Base-by-base conservation (phyloP, 2,113 vertebrate species). In the Numida meleagris region DNA sequence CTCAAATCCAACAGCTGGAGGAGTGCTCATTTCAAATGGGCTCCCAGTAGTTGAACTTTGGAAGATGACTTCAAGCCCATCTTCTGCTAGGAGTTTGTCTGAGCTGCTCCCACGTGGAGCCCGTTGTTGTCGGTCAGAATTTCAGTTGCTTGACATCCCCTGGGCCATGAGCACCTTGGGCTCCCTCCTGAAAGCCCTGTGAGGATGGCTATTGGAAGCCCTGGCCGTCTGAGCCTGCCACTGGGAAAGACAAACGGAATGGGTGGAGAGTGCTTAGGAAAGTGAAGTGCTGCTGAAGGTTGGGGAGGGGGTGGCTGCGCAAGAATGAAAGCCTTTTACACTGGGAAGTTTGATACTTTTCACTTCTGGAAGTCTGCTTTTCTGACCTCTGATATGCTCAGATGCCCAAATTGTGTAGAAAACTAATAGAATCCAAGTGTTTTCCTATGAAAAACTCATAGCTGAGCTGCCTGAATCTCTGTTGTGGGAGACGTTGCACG, bases 251-350 rank as follows among this genome's bases (percentile, higher is more conserved):
- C 5, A 5, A 38, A 21, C 1, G 61, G 12, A 40, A 45, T 20
- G 34, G 40, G 24, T 9, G 9, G 46, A 57, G n/a, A 74, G 15
- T 43, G 12, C 17, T 34, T n/a, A 20, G 38, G 46, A 31, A 65
- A 15, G 27, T 15, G 5, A 67, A 45, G 14, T 29, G 31, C 43
- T 51, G 46, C 42, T 38, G n/a, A 59, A 38, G 79, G 34, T 4
- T 51, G 42, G n/a, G 55, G 72, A 38, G 34, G 38, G 31, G 33
- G 10, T 34, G 70, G 36, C 33, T 80, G 29, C 23, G 9, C n/a
- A 27, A 36, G 31, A 42, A 12, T 6, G 3, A 33, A 17, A 48
- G 8, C 3, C 14, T 78, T 73, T 43, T 20, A 23, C 4, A 0
- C 9, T 36, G 21, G 24, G 29, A 48, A 38, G 33, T 23, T 81